Base-by-base conservation (phyloP, 2,113 vertebrate species). In the Dinomys branickii region DNA sequence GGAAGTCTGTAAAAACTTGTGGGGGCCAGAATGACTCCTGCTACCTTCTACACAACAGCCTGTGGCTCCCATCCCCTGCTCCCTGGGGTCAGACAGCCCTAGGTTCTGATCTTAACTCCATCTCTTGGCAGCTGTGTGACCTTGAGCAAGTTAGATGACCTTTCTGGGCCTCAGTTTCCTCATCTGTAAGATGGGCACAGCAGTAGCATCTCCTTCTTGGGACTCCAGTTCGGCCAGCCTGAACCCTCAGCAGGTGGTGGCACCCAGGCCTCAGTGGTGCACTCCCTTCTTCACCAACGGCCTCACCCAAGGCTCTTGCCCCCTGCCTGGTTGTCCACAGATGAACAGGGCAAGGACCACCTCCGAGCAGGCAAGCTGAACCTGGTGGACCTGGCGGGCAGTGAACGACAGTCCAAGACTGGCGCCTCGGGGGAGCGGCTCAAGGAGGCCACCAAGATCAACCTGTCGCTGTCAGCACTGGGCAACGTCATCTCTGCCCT, bases 371-470 rank as follows among this genome's bases (percentile, higher is more conserved):
- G 99, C 14, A 99, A 99, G 93, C 99, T 99, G 78, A 99, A 99
- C 98, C 98, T 99, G 8, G 99, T 99, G 50, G 99, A 99, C 97
- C 98, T 99, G 96, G 99, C 99, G 0, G 99, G 99, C 85, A 99
- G 99, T 0, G 99, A 99, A 97, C 99, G 99, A 33, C 99, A 99
- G 97, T 99, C 99, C 35, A 99, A 99, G 98, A 99, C 99, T 0
- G 99, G 99, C 0, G 99, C 99, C 28, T 99, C 98, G 0, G 99
- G 99, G 0, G 99, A 99, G 88, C 98, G 98, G 2, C 99, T 99
- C 84, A 99, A 98, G 3, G 99, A 99, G 86, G 99, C 99, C 98
- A 99, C 99, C 83, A 99, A 99, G 98, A 99, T 99, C 98, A 99
- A 99, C 98, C 98, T 99, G 38, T 99, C 99, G 0, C 99, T 99